These are phyloP conservation scores for Parascotia fuliginaria DNA, from an alignment of 2,888 invertebrate species.

Conservation along the genomic window DNA sequence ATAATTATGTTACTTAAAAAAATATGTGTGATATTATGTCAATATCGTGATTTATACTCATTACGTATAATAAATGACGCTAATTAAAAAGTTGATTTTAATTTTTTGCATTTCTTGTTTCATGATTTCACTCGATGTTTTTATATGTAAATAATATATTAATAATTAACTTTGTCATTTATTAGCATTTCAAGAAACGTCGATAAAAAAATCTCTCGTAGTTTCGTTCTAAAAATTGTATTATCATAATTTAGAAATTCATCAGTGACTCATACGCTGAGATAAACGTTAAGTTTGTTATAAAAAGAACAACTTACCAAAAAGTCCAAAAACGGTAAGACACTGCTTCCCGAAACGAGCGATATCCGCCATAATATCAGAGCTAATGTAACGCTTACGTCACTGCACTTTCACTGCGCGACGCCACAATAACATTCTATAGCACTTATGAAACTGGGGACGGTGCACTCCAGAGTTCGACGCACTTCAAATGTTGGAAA, in stretches of 20 bases:
- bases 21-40: too few species aligned
- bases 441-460: constrained; percentile 70
- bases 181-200: too few species aligned
- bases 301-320: constrained; percentile 57
- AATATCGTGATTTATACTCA: too few species aligned
- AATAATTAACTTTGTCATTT: too few species aligned
- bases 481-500: constrained; percentile 56
- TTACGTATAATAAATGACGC: too few species aligned
- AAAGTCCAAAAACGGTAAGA: constrained; percentile 66
- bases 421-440: constrained; percentile 69
- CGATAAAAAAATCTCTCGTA: too few species aligned
- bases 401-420: constrained; percentile 81
- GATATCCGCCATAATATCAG: constrained; percentile 76
- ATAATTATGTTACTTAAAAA: too few species aligned
- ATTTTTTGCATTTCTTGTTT: too few species aligned
- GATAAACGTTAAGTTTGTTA: not conserved
- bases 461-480: constrained; percentile 75
- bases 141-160: too few species aligned
- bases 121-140: too few species aligned
- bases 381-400: constrained; percentile 80
- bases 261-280: not conserved
- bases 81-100: too few species aligned
- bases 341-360: constrained; percentile 71
- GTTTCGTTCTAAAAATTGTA: too few species aligned
- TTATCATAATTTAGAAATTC: not conserved